Base-by-base conservation (phyloP, 2,797 vertebrate species). In the Eulemur mongoz region DNA sequence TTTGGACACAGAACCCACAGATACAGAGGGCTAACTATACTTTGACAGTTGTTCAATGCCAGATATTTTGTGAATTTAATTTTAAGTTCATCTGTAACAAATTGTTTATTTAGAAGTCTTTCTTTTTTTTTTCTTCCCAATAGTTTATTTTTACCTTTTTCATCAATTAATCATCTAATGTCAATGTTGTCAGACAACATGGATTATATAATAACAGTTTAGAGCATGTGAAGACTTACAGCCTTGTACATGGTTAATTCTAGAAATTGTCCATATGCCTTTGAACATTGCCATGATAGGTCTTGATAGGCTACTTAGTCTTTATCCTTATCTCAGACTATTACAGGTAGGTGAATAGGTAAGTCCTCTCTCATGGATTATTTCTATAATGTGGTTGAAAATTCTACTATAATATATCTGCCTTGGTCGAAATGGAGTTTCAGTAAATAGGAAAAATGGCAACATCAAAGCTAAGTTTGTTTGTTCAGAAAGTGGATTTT, bases 381-480 rank as follows among this genome's bases (percentile, higher is more conserved):
- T 54, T 94, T 80, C 50, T 65, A 32, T 38, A 78, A 45, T 13
- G 92, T 65, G 40, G 12, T 40, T 91, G 50, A 92, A 92, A 95
- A 73, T 54, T 88, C 10, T 70, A 25, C 45, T 30, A 5, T 75
- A 12, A 32, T 76, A 40, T 32, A 57, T 70, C 9, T 88, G 22
- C 52, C 38, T 48, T 91, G 38, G 32, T 78, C 7, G 45, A 89
- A 94, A 91, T 27, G 43, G 22, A 93, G 17, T 89, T 59, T 80
- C 59, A 86, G 30, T 38, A 93, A 94, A 59, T 45, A 82, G 54
- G 17, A 80, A 96, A 90, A 85, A 43, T 4, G 89, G 65, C 61
- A 23, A 27, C 8, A 43, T 50, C 73, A 89, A 89, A 52, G 8
- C 38, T 76, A 93, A 38, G 30, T 38, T 81, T 87, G 45, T 65